phyloP scores from a whole-genome alignment of 2,113 vertebrate species.

The Scolopax mira region DNA sequence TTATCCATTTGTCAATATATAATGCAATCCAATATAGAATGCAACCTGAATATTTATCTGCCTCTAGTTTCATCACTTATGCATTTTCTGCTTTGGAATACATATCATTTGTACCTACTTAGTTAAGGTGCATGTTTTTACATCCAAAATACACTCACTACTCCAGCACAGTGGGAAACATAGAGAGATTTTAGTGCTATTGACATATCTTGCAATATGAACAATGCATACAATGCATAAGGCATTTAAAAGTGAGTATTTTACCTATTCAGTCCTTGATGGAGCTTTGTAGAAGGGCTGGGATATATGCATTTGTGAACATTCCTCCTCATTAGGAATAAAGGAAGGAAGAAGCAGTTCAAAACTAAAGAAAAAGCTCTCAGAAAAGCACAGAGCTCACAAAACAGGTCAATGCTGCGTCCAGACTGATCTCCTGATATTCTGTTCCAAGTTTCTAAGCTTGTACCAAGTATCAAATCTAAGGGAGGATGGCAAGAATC shows the following conservation, averaged over 20 bases:
- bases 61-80: background rate
- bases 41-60: slow-evolving; percentile 14
- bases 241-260: background rate
- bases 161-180: background rate
- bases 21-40: slow-evolving; percentile 22
- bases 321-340: background rate
- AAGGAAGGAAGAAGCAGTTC: background rate
- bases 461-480: background rate
- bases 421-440: background rate
- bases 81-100: background rate
- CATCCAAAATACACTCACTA: background rate
- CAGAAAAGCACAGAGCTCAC: background rate
- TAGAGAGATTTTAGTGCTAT: background rate
- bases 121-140: background rate
- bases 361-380: background rate
- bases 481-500: background rate
- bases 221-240: background rate
- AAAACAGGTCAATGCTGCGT: background rate
- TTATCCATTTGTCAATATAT: slow-evolving; percentile 19
- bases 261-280: background rate
- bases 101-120: background rate
- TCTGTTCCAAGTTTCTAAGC: background rate
- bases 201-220: background rate
- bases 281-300: background rate
- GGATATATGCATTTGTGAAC: background rate